Evolutionary conservation across 2,113 vertebrate species (phyloP).

Genomic region (Pelecanoides urinatrix): DNA sequence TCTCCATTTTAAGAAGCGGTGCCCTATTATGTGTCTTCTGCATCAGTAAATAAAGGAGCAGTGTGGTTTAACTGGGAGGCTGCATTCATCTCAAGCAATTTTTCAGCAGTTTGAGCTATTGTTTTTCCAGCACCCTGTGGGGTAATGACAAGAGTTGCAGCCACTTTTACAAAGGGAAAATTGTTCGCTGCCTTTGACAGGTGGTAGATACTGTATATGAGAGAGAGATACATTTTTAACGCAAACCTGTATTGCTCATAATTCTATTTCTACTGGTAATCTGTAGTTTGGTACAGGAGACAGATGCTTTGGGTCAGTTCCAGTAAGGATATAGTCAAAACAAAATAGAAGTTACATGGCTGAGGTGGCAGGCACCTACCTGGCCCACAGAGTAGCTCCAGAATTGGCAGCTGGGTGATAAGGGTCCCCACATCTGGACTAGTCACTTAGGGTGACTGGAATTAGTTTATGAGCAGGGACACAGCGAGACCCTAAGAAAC

Average conservation of each 20-base stretch:
- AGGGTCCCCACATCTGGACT: not conserved
- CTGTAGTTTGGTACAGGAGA: not conserved
- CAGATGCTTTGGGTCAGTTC: not conserved
- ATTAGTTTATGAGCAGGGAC: not conserved
- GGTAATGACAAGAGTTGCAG: not conserved
- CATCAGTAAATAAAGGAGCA: not conserved
- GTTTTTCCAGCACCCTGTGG: not conserved
- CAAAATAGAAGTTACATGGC: rapidly evolving
- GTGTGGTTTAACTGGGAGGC: not conserved
- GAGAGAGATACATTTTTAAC: not conserved
- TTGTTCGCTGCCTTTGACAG: not conserved
- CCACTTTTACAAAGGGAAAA: not conserved
- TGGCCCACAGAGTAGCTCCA: not conserved
- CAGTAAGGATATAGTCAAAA: not conserved
- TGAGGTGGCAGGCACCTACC: not conserved
- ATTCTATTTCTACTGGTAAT: not conserved
- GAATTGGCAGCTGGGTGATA: not conserved
- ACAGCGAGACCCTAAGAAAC: not conserved
- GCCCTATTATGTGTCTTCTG: not conserved
- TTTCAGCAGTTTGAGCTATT: not conserved
- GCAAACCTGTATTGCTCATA: not conserved
- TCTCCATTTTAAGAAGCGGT: not conserved
- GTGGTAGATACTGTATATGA: not conserved
- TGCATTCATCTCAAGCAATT: not conserved
- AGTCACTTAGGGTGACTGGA: not conserved